A percentile compares a stretch with the other conserved stretches of the same genome.
Conservation (phyloP, 1,140 invertebrate genomes). For the Tenebrio molitor region DNA sequence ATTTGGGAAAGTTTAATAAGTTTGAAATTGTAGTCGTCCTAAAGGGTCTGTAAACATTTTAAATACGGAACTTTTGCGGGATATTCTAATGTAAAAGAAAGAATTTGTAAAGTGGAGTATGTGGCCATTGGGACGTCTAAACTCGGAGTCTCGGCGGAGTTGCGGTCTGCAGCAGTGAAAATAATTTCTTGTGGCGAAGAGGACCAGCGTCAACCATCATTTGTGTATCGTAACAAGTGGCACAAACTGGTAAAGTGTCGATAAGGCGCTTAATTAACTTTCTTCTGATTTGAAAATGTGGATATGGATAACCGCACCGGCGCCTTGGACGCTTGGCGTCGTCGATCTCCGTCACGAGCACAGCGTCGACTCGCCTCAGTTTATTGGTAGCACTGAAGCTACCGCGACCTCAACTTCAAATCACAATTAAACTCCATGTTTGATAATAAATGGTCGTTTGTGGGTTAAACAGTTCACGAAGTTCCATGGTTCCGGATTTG, state of each 20-base stretch:
- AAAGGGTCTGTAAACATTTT: too few species aligned
- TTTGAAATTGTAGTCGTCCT: too few species aligned
- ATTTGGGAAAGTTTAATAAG: too few species aligned
- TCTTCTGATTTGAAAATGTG: conserved; percentile 39
- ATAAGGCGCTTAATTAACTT: conserved; percentile 22
- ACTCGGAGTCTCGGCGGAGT: too few species aligned
- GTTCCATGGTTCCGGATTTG: background rate
- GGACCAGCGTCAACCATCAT: too few species aligned
- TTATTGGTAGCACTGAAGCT: conserved; percentile 35
- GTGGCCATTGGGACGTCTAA: too few species aligned
- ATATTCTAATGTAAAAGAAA: too few species aligned
- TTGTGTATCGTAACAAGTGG: background rate
- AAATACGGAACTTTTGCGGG: too few species aligned
- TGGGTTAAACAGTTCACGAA: background rate
- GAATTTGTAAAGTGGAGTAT: too few species aligned
- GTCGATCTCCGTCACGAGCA: conserved; percentile 11
- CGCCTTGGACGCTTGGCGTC: conserved; percentile 41
- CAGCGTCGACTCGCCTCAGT: conserved; percentile 43
- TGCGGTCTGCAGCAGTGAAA: too few species aligned
- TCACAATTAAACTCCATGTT: conserved; percentile 23
- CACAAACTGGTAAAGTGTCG: background rate
- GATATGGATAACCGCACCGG: conserved; percentile 33
- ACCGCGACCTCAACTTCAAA: conserved; percentile 30
- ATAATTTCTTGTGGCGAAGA: too few species aligned
- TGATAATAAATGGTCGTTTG: background rate